phyloP scores from a whole-genome alignment of 2,113 vertebrate species.

The Tichodroma muraria region DNA sequence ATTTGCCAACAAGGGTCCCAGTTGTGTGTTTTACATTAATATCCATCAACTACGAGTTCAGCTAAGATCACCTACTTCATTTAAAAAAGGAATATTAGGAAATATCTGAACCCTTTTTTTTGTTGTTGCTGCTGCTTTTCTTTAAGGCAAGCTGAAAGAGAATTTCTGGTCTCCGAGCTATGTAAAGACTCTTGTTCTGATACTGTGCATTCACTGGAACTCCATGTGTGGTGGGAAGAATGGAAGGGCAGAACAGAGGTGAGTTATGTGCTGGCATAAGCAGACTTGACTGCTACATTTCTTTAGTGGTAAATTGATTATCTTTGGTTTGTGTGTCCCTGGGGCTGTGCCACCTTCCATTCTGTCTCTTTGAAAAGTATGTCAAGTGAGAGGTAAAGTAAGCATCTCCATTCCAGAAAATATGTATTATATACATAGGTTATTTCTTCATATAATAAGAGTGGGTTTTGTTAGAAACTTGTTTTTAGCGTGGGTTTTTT shows the following conservation, averaged over 20 bases:
- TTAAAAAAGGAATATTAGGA: background rate
- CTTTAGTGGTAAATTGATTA: background rate
- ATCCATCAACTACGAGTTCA: background rate
- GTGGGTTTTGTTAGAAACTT: background rate
- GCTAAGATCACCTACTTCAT: background rate
- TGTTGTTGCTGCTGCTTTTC: background rate
- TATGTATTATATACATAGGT: background rate
- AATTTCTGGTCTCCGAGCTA: background rate
- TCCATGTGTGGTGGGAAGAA: background rate
- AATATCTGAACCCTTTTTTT: background rate
- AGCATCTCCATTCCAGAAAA: background rate
- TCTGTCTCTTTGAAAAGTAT: background rate
- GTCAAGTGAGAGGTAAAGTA: background rate
- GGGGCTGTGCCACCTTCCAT: background rate
- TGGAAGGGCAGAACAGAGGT: background rate
- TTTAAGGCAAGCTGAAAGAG: slow-evolving; percentile 9
- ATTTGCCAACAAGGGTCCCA: background rate
- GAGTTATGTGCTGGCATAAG: background rate
- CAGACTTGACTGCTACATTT: background rate
- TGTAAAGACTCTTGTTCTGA: background rate
- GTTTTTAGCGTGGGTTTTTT: background rate
- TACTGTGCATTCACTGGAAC: background rate
- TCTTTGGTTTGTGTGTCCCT: background rate
- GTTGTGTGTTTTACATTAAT: background rate
- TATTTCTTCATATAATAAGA: background rate